A percentile compares a stretch with the other conserved stretches of the same genome.
Evolutionary conservation across 2,797 vertebrate genomes (phyloP).

Genomic region (Nasua narica): DNA sequence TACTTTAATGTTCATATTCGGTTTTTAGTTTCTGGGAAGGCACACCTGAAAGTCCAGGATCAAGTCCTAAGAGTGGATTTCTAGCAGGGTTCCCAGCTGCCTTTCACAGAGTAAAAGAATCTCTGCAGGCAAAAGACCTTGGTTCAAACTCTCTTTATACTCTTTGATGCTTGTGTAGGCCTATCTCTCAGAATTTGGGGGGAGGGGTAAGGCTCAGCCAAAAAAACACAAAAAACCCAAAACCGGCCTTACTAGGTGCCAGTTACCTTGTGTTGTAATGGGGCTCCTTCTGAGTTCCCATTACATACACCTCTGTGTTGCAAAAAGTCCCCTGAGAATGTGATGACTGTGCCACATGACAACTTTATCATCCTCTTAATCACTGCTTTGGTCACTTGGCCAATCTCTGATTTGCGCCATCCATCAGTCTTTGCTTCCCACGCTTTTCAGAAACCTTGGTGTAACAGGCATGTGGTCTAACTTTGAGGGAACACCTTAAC

Average conservation of each 20-base stretch:
- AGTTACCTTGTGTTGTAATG: not conserved
- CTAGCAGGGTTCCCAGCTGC: not conserved
- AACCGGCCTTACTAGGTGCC: not conserved
- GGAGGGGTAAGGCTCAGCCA: not conserved
- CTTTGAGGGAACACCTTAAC: not conserved
- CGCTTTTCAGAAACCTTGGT: not conserved
- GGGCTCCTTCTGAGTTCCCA: not conserved
- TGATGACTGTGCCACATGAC: not conserved
- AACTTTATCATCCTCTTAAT: not conserved
- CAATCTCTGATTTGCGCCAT: not conserved
- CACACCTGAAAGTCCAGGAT: not conserved
- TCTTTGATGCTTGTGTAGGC: not conserved
- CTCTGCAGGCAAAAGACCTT: not conserved
- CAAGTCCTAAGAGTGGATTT: not conserved
- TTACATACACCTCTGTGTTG: not conserved
- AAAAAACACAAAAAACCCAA: no score
- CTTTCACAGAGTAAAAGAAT: not conserved
- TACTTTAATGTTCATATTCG: not conserved
- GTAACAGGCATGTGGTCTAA: not conserved
- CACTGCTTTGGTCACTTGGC: not conserved
- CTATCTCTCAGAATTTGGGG: not conserved
- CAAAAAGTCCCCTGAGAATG: not conserved
- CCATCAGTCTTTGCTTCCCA: not conserved
- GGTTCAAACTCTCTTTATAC: not conserved
- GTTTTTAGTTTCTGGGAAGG: not conserved